Base-by-base conservation (phyloP, 1,140 invertebrate genomes). In the Bombus turneri region DNA sequence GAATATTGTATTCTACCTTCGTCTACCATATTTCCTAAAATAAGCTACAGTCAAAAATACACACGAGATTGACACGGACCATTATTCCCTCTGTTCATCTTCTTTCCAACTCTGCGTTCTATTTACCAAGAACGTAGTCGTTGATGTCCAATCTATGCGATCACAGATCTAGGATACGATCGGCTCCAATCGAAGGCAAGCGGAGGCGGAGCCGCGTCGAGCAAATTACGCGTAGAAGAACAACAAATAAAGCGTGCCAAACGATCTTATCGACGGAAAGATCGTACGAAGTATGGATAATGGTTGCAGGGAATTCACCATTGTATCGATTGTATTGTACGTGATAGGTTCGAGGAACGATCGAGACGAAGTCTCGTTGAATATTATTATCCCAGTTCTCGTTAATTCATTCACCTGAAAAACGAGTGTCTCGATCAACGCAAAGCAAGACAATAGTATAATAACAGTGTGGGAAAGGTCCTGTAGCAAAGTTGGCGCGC, bases 381-480 rank as follows among this genome's bases (percentile, higher is more conserved):
- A 59, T 37, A 43, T 59, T 79, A 62, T 79, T 77, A 83, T 83
- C 81, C 81, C 34, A 66, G 59, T 83, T 84, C 76, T 37, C 83
- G 69, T 78, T 84, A 84, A 79, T 79, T 84, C 83, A 28, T 22
- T 39, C 47, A n/a, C 2, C 37, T 79, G 66, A 72, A 84, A 84
- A 84, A 71, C 39, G 43, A 47, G 64, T 31, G 4, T 28, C 18
- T 28, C 31, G 87, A 64, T 43, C 59, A 34, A 64, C 37, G 64
- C 4, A 59, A 76, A 66, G 31, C 57, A 25, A 77, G 64, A 89
- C 85, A 81, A 90, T 89, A 81, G 76, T 64, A 62, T 81, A 83
- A 90, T 69, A 77, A 39, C 59, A 22, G 75, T 84, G 87, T 90
- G 88, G 87, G 88, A 90, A 89, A 89, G 88, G 86, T 86, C 76